Base-by-base conservation (phyloP, 2,888 invertebrate genomes). In the Andricus curvator region DNA sequence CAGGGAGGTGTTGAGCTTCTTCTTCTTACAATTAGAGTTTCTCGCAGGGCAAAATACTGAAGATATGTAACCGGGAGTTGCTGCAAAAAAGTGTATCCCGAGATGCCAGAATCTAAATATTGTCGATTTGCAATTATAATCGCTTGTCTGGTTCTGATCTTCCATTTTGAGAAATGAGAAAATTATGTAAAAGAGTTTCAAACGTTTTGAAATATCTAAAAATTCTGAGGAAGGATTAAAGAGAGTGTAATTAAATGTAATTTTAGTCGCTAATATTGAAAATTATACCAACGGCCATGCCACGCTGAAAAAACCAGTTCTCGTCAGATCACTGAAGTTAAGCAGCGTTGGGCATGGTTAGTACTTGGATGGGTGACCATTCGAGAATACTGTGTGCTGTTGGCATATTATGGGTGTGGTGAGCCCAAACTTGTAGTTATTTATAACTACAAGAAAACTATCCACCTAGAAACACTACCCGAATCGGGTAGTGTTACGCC, bases 21-120 rank as follows among this genome's bases (percentile, higher is more conserved):
- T 74, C 70, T 74, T 74, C 74, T 74, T 74, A 74, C 74, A 74
- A 74, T 74, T 74, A 74, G 74, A 74, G 74, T 74, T 74, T 74
- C 74, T 74, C 74, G 51, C 74, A 74, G 74, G 74, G 74, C 74
- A 74, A 70, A 70, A 70, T 33, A 56, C 70, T 70, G 51, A 15
- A 74, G 56, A 74, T 74, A 74, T 74, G 74, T 56, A 56, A 74
- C 74, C 74, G 51, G 56, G 74, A 74, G 56, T 74, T 74, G n/a
- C 33, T 74, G n/a, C 56, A 74, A 56, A 74, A 74, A 74, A 51
- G 56, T 70, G 33, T 33, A 70, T 70, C 56, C 51, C 51, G 22
- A 70, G 70, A 70, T 51, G 51, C 70, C 25, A 37, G 37, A 56
- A 70, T 48, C 44, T 51, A 56, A 51, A 51, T 51, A 29, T 33